Evolutionary conservation across 53 echinoderm and acorn worm genomes (phyloP), one percentile per base, ranked within the genome.

Genomic region (Paracentrotus lividus): DNA sequence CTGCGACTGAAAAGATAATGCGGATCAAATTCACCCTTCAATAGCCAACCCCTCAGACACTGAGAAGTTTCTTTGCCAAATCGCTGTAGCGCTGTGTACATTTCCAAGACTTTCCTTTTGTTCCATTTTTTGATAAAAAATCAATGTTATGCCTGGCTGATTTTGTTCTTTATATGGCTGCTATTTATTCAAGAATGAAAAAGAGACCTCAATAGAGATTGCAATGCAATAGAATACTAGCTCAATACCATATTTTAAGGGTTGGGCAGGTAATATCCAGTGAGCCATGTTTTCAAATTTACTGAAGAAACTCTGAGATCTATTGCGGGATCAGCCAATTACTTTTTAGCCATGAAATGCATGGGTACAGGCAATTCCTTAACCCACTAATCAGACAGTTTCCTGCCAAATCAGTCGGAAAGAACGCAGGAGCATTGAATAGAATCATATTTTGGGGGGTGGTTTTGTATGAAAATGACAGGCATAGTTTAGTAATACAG

Each of bases 391-490:
- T 81, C 81, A 81, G 26, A n/a, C 81, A 27, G 27, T 81, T 45
- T 81, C 44, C 81, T 81, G 47, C 81, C 33, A n/a, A 81, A 81
- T 81, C n/a, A 81, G 26, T 81, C 81, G 42, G 81, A n/a, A 81
- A 81, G 21, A 45, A n/a, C 26, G 44, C n/a, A 10, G 49, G 27
- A 81, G 49, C 26, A 47, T 9, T n/a, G 45, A 72, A n/a, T n/a
- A n/a, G 57, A 57, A 36, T 57, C 18, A 20, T 8, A 51, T 51
- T 16, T 55, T 5, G 36, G 20, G 40, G 38, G 0, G 20, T 4
- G 9, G 36, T 42, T 5, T 42, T 40, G 76, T 20, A 23, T 36
- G 40, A 76, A 42, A 76, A 40, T 21, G 76, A 75, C 76, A 76
- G 8, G 42, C 38, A 76, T n/a, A 42, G 40, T 2, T 76, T 42